phyloP scores from a whole-genome alignment of 2,797 vertebrate genomes.

The Brachyalestes nurse region DNA sequence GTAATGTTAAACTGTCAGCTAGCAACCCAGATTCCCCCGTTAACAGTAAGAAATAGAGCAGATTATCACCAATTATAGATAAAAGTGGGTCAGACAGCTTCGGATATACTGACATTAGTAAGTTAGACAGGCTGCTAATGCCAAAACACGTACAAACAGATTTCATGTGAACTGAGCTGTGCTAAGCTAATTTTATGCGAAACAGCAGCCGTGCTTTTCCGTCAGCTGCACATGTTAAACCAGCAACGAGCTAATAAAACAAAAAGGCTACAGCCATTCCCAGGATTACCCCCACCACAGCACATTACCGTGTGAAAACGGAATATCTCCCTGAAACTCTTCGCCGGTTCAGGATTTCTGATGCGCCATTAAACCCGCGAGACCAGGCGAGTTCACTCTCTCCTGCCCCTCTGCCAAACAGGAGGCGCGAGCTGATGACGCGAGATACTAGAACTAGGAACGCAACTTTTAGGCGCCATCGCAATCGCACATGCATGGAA shows the following conservation, averaged over 20 bases:
- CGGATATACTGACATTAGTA: not conserved
- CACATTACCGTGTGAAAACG: not conserved
- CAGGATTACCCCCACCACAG: not conserved
- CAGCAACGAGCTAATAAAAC: not conserved
- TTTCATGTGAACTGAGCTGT: not conserved
- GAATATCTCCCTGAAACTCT: not conserved
- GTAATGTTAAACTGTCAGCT: not conserved
- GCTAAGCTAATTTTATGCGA: not conserved
- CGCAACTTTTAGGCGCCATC: not conserved
- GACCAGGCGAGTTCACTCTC: not conserved
- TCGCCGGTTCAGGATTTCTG: conserved; percentile 13
- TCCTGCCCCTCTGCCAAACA: not conserved
- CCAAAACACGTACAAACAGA: not conserved
- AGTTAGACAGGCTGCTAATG: too few species aligned
- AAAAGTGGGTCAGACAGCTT: not conserved
- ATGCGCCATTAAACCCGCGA: conserved; percentile 29
- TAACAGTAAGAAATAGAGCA: not conserved
- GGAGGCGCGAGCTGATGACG: conserved; percentile 24
- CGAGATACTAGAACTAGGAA: too few species aligned
- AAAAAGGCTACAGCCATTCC: not conserved
- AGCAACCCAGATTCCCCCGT: not conserved
- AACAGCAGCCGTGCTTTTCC: not conserved
- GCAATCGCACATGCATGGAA: not conserved
- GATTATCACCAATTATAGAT: not conserved
- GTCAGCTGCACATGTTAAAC: not conserved